Conservation (phyloP, 2,113 vertebrate species). For the Ptilonorhynchus violaceus region DNA sequence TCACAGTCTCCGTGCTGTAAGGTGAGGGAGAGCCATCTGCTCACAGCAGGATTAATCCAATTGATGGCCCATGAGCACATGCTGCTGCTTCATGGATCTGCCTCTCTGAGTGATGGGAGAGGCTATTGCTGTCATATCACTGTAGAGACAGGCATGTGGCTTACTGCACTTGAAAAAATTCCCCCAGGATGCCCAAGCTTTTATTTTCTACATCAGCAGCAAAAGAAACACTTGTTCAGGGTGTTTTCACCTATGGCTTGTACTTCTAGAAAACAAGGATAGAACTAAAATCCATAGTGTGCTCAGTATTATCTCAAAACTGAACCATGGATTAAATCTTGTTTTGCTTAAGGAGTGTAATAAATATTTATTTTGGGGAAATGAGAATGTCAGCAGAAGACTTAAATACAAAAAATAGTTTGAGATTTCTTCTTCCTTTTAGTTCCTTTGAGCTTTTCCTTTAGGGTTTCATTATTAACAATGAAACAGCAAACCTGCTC, state of each 20-base stretch:
- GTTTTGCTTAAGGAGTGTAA: not conserved
- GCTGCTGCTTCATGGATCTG: not conserved
- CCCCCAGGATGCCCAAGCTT: not conserved
- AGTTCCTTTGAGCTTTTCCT: conserved; percentile 29
- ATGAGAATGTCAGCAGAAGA: not conserved
- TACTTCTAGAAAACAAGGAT: not conserved
- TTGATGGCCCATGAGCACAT: not conserved
- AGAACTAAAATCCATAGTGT: not conserved
- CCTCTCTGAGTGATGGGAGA: not conserved
- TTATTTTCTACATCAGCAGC: not conserved
- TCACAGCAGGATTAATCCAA: not conserved
- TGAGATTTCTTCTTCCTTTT: not conserved
- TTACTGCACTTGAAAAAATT: not conserved
- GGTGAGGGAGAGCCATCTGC: conserved; percentile 33
- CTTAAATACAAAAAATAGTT: not conserved
- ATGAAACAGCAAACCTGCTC: conserved; percentile 22
- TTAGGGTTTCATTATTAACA: conserved; percentile 44
- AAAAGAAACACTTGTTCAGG: not conserved
- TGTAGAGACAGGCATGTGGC: not conserved
- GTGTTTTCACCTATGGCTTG: not conserved
- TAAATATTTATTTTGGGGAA: conserved; percentile 21
- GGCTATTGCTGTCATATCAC: not conserved
- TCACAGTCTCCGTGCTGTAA: not conserved
- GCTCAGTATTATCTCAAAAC: not conserved
- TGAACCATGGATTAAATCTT: not conserved